Evolutionary conservation across 2,113 vertebrate genomes (phyloP).

Genomic region (Oncorhynchus mykiss): DNA sequence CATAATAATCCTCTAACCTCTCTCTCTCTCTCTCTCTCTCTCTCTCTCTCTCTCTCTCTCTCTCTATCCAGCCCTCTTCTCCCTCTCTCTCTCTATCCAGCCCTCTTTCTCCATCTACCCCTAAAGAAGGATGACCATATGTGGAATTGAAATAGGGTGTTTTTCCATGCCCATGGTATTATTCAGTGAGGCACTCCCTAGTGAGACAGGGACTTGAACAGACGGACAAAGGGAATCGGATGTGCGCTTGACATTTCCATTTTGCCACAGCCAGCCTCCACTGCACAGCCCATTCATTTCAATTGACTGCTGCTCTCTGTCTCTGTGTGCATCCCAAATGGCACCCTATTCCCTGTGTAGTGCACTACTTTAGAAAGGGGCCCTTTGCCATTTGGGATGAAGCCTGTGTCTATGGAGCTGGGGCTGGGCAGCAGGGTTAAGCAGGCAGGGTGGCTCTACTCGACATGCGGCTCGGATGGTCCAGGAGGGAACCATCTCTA

Average conservation of each 20-base stretch:
- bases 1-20: constrained; percentile 6
- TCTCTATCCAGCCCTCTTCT: not conserved
- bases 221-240: constrained; percentile 65
- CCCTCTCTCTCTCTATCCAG: not conserved
- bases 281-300: constrained; percentile 55
- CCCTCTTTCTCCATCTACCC: too few relatives aligned
- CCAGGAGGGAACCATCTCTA: not conserved
- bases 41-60: not conserved
- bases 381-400: not conserved
- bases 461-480: constrained; percentile 9
- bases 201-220: constrained; percentile 44
- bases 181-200: constrained; percentile 49
- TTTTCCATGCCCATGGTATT: constrained; percentile 40
- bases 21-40: not conserved
- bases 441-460: not conserved
- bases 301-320: constrained; percentile 57
- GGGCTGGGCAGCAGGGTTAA: too few relatives aligned
- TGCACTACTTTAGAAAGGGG: too few relatives aligned
- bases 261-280: constrained; percentile 53
- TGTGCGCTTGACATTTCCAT: constrained; percentile 70
- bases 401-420: not conserved
- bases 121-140: not conserved
- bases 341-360: too few relatives aligned
- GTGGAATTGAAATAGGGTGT: constrained; percentile 44
- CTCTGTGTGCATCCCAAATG: constrained; percentile 1